Evolutionary conservation across 2,888 invertebrate species (phyloP).

Genomic region (Morpho achilles): DNA sequence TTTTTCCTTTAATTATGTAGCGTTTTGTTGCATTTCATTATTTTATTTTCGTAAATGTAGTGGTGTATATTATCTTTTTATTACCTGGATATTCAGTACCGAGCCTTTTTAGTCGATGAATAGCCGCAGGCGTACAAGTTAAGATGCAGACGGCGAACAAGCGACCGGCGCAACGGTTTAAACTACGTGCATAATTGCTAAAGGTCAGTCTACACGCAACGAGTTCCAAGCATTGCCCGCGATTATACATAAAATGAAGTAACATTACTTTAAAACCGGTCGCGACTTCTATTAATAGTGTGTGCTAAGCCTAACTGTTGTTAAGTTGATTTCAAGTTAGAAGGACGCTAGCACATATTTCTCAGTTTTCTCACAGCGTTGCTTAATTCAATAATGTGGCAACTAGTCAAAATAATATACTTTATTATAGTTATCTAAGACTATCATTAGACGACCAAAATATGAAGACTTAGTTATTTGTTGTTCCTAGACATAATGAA

Average conservation of each 20-base stretch:
- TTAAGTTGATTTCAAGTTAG: constrained; percentile 5
- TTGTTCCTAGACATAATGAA: too few species aligned
- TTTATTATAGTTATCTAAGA: too few species aligned
- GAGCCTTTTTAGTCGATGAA: too few species aligned
- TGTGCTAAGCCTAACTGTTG: constrained; percentile 17
- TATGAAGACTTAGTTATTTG: too few species aligned
- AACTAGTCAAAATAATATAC: neutral
- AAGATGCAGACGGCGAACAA: constrained; percentile 14
- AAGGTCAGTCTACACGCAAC: constrained; percentile 33
- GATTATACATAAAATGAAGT: constrained; percentile 24
- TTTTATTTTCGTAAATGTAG: too few species aligned
- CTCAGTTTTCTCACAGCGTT: constrained; percentile 5
- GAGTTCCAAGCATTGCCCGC: constrained; percentile 26
- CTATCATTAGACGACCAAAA: too few species aligned
- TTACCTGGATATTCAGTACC: too few species aligned
- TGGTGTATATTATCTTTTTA: too few species aligned
- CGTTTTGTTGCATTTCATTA: too few species aligned
- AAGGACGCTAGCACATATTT: constrained; percentile 1
- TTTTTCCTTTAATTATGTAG: too few species aligned
- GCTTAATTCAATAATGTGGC: neutral
- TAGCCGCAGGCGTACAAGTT: too few species aligned
- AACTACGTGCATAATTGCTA: constrained; percentile 33
- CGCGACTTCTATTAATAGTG: constrained; percentile 21
- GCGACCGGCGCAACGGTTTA: constrained; percentile 27
- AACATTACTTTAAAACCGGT: constrained; percentile 33